Base-by-base conservation (phyloP, 2,113 vertebrate species). In the Vanacampus margaritifer region DNA sequence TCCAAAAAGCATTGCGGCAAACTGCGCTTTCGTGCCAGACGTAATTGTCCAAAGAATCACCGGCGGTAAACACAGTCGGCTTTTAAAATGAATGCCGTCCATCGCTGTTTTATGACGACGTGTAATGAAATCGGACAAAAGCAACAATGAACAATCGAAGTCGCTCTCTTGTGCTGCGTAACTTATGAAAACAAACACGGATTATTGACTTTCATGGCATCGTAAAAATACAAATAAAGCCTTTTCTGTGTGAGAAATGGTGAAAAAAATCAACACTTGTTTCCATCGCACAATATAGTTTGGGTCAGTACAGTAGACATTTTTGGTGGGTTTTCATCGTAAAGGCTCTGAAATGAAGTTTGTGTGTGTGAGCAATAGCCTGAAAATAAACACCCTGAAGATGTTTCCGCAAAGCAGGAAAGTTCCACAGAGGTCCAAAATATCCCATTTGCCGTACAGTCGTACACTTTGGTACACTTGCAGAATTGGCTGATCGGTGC, bases 1-100 rank as follows among this genome's bases (percentile, higher is more conserved):
- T 77, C 50, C 9, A 69, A 51, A 73, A 79, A 69, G 11, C 32
- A 43, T 65, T 19, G 6, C 67, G 58, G 8, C 53, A 39, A 74
- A 71, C 48, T 57, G 64, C 43, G 41, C 16, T 62, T 58, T 56
- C 56, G 56, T 13, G 23, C 66, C 64, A 69, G 37, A 67, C 48
- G 16, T 43, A 64, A 12, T 39, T 61, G 50, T 64, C 37, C 10
- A 59, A 16, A 71, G 28, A 45, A 36, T 51, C 41, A 68, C 64
- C 41, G 28, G 48, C 51, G 39, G 9, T 60, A 43, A 67, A 65
- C 26, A 21, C 57, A 12, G 32, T 59, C 0, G 8, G 17, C 56
- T 35, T 58, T 19, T 36, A 37, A 60, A 39, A 37, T n/a, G 21
- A 39, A 60, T n/a, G 13, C 8, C 37, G 21, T n/a, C 21, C 11